Evolutionary conservation across 2,888 invertebrate species (phyloP).

Genomic region (Pocota personata): DNA sequence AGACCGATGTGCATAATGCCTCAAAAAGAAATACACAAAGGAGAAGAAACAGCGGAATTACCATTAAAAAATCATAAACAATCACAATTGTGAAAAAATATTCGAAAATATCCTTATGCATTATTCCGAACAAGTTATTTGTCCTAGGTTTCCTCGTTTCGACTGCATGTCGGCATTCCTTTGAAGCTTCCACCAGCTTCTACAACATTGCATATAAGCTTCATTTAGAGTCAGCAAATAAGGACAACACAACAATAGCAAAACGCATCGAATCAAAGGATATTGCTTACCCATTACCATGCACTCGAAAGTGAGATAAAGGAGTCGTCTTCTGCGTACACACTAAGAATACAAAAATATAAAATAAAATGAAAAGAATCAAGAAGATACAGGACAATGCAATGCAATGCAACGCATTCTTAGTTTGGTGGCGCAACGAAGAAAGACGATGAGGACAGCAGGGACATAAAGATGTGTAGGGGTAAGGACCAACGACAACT

Average conservation of each 20-base stretch:
- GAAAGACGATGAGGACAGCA: background rate
- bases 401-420: background rate
- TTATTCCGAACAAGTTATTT: constrained; percentile 56
- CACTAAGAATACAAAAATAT: background rate
- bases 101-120: constrained; percentile 58
- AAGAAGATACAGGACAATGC: background rate
- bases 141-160: background rate
- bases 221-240: constrained; percentile 11
- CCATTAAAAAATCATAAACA: constrained; percentile 47
- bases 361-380: background rate
- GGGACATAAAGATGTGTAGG: background rate
- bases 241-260: background rate
- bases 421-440: background rate
- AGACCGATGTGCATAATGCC: background rate
- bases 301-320: background rate
- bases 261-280: constrained; percentile 21
- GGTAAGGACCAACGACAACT: background rate
- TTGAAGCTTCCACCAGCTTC: constrained; percentile 14
- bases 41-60: constrained; percentile 14
- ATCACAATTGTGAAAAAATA: constrained; percentile 34
- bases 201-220: constrained; percentile 12
- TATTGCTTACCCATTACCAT: background rate
- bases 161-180: constrained; percentile 26
- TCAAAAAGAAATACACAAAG: constrained; percentile 17
- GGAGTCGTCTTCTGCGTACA: background rate